Evolutionary conservation across 2,797 vertebrate species (phyloP).

Genomic region (Tapera naevia): DNA sequence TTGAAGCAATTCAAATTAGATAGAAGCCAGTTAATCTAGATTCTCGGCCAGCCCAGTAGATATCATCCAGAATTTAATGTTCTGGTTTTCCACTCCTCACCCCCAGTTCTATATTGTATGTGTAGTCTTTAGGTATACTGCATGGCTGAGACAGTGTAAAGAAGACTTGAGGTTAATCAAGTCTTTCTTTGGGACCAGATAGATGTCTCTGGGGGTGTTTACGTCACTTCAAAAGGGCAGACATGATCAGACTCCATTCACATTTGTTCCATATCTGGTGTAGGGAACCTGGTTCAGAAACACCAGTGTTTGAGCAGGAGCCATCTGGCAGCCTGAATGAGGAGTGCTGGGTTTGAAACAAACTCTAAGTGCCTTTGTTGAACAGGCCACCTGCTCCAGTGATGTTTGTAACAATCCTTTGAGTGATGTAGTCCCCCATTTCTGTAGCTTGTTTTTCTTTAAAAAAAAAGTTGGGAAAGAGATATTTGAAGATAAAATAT

Average conservation of each 20-base stretch:
- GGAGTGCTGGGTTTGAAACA: neutral
- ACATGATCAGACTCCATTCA: neutral
- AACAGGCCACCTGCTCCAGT: neutral
- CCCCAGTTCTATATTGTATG: neutral
- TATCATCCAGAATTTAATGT: neutral
- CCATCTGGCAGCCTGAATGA: neutral
- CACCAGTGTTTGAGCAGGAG: neutral
- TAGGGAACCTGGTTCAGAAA: neutral
- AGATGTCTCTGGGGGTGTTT: neutral
- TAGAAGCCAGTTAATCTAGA: slow-evolving; percentile 28
- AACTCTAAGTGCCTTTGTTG: neutral
- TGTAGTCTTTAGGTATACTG: neutral
- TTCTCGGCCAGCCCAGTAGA: neutral
- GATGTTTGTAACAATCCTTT: neutral
- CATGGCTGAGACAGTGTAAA: neutral
- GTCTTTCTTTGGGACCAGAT: neutral
- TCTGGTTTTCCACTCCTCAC: neutral
- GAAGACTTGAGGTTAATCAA: neutral
- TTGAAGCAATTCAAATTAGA: neutral
- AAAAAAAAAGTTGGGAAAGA: neutral
- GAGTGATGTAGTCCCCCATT: neutral
- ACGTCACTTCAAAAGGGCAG: neutral
- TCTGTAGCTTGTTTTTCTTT: neutral
- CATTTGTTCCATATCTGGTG: neutral
- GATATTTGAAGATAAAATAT: neutral